Evolutionary conservation across 2,113 vertebrate species (phyloP).

Genomic region (Isurus oxyrinchus): DNA sequence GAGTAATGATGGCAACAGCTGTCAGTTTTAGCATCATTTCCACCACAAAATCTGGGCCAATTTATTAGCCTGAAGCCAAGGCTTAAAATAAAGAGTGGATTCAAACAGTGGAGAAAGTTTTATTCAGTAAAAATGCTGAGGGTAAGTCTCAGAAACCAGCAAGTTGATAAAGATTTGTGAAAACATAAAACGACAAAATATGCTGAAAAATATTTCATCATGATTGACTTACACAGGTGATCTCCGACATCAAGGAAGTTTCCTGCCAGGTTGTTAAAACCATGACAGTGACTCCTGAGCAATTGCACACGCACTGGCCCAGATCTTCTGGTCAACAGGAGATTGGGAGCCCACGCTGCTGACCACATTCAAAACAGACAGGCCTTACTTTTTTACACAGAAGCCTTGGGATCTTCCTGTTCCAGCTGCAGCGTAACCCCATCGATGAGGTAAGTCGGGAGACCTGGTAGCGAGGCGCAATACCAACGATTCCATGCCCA

Average conservation of each 20-base stretch:
- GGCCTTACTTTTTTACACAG: too few species aligned
- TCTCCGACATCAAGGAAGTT: neutral
- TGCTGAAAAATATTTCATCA: neutral
- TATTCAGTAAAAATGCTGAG: neutral
- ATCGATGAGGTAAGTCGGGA: too few species aligned
- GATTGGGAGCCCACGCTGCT: too few species aligned
- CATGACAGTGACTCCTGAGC: neutral
- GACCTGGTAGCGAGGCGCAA: too few species aligned
- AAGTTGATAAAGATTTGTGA: neutral
- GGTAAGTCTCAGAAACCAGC: neutral
- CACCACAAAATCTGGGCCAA: neutral
- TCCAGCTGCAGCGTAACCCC: too few species aligned
- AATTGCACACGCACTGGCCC: neutral
- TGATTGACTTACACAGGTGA: neutral
- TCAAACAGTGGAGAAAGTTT: neutral
- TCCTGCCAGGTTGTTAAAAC: neutral
- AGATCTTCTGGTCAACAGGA: too few species aligned
- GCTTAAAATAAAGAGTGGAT: neutral
- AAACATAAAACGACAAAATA: neutral
- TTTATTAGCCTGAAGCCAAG: neutral
- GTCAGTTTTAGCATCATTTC: too few species aligned
- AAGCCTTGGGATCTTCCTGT: too few species aligned
- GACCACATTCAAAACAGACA: too few species aligned
- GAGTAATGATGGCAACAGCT: too few species aligned
- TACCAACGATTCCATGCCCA: too few species aligned